Evolutionary conservation across 2,113 vertebrate species (phyloP).

Genomic region (Zootoca vivipara): DNA sequence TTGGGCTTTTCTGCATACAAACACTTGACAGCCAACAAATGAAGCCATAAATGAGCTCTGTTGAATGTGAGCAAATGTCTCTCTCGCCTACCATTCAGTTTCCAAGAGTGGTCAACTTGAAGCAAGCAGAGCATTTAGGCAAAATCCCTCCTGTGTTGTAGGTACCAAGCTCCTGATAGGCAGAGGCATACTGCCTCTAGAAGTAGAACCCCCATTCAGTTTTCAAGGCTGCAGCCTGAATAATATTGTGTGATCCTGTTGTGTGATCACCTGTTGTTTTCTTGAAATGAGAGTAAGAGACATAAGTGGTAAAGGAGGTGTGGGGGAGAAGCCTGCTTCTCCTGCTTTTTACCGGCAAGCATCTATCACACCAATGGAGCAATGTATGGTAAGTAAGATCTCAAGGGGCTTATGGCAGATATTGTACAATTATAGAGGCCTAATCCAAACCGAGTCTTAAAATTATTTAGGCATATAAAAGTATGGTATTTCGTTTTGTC

Average conservation of each 20-base stretch:
- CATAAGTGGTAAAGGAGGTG: not conserved
- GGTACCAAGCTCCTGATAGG: not conserved
- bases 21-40: not conserved
- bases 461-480: not conserved
- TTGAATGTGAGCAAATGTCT: not conserved
- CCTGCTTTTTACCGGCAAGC: not conserved
- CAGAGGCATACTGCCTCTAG: not conserved
- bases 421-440: no score
- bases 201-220: not conserved
- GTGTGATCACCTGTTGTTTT: not conserved
- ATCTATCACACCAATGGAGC: not conserved
- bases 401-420: not conserved
- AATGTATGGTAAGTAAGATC: not conserved
- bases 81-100: not conserved
- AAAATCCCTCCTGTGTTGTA: not conserved
- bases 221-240: not conserved
- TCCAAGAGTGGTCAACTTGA: not conserved
- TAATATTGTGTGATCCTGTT: not conserved
- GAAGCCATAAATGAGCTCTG: not conserved
- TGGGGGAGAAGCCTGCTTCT: no score
- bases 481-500: not conserved
- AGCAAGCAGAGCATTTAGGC: not conserved
- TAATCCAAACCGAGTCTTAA: not conserved
- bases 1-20: not conserved
- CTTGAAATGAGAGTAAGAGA: not conserved